Percentiles rank a stretch among this genome's conserved stretches.
These are phyloP conservation scores for Hucho hucho DNA, from an alignment of 2,113 vertebrate genomes.

Conservation along the genomic window DNA sequence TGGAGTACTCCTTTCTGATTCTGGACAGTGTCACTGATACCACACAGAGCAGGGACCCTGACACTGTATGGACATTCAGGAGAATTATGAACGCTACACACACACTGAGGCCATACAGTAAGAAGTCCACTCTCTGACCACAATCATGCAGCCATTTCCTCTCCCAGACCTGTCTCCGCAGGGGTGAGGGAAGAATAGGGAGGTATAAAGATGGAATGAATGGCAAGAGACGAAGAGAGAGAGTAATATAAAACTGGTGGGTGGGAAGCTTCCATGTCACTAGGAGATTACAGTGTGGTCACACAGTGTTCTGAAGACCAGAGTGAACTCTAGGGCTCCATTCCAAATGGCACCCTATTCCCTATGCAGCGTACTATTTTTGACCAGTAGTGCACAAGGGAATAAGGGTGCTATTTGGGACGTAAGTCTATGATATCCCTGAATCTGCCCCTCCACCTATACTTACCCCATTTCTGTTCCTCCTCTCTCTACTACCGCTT, in stretches of 20 bases:
- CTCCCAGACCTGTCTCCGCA: not conserved
- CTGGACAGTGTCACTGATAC: not conserved
- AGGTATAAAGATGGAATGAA: not conserved
- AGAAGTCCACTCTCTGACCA: not conserved
- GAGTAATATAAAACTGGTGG: not conserved
- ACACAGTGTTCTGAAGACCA: not conserved
- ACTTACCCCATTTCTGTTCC: too few species aligned
- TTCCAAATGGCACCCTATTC: too few species aligned
- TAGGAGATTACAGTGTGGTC: not conserved
- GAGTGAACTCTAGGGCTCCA: not conserved
- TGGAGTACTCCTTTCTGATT: conserved; percentile 2
- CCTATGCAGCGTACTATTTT: too few species aligned
- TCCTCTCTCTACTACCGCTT: too few species aligned
- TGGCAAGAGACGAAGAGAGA: not conserved
- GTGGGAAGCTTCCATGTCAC: not conserved
- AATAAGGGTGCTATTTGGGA: too few species aligned
- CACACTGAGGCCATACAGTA: not conserved
- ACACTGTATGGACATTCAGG: not conserved
- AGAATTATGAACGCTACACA: not conserved
- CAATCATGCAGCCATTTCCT: not conserved
- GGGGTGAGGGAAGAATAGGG: not conserved
- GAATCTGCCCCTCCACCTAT: too few species aligned
- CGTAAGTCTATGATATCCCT: too few species aligned
- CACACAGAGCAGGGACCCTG: not conserved
- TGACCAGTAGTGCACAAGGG: too few species aligned